Evolutionary conservation across 2,113 vertebrate genomes (phyloP), one percentile per base, ranked within the genome.

Genomic region (Alces alces): DNA sequence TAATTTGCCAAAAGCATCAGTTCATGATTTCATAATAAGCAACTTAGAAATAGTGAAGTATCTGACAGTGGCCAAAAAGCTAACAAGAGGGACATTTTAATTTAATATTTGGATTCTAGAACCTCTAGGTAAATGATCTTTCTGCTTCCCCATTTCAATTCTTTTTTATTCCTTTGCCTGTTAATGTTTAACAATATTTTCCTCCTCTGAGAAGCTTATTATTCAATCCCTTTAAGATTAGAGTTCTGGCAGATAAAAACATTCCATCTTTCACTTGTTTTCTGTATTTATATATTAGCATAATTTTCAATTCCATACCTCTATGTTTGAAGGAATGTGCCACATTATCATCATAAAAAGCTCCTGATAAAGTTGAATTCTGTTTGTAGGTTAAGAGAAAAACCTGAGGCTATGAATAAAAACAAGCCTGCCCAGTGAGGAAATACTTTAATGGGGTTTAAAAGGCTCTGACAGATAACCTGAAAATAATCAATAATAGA

Each of bases 271-370:
- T 94, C 60, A 91, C 30, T 98, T 64, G 28, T 93, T 89, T 93
- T 96, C 88, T 93, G 14, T 91, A 73, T 96, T 98, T 95, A 92
- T 76, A n/a, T 64, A 94, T 96, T 97, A 92, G 78, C 93, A 96
- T 97, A 95, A 86, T 95, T 97, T 98, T 96, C 80, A 86, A 60
- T 97, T 95, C 96, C 82, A 36, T 97, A 86, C 43, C 28, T 93
- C 52, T 96, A 86, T 47, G 21, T 96, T 86, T 96, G 79, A 86
- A 92, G 93, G 36, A 97, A 96, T 93, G 39, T 93, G 33, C 54
- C 58, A 66, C 57, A 92, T 96, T 97, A 96, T 96, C 92, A 98
- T 98, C 92, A 96, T 79, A 95, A 96, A 97, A 88, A 55, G 70
- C 52, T 91, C n/a, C 78, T 30, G 25, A 76, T 85, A 97, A 89